Conservation (phyloP, 2,797 vertebrate genomes). For the Acropternis orthonyx region DNA sequence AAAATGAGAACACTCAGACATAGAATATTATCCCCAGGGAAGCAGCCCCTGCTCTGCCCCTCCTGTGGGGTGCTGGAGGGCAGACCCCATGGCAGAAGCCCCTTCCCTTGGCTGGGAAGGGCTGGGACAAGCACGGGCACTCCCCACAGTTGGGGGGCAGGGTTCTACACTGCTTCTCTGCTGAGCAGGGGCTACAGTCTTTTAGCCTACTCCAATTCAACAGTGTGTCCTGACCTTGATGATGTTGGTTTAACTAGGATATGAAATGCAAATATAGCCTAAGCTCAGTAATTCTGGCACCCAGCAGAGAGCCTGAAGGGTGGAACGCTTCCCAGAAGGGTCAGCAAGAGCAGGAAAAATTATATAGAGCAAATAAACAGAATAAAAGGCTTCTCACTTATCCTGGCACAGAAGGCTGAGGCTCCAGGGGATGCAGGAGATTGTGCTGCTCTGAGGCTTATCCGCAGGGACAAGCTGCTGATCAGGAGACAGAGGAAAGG, state of each 20-base stretch:
- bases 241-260: constrained; percentile 54
- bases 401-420: neutral
- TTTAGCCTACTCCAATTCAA: neutral
- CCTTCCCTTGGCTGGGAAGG: neutral
- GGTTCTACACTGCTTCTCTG: neutral
- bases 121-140: neutral
- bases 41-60: neutral
- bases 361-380: constrained; percentile 49
- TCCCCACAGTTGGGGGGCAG: neutral
- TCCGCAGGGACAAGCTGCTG: constrained; percentile 25
- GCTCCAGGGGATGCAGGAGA: neutral
- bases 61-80: neutral
- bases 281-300: constrained; percentile 34
- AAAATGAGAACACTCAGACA: neutral
- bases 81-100: neutral
- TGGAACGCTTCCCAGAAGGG: constrained; percentile 31
- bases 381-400: constrained; percentile 15
- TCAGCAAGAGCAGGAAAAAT: constrained; percentile 41
- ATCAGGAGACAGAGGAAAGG: neutral
- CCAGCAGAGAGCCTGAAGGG: constrained; percentile 10
- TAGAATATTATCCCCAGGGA: neutral
- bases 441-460: neutral
- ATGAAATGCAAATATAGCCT: constrained; percentile 63
- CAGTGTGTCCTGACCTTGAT: constrained; percentile 39
- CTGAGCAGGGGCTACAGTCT: neutral